Evolutionary conservation across 92 coral and sea anemone species (phyloP).

Genomic region (Galaxea fascicularis): DNA sequence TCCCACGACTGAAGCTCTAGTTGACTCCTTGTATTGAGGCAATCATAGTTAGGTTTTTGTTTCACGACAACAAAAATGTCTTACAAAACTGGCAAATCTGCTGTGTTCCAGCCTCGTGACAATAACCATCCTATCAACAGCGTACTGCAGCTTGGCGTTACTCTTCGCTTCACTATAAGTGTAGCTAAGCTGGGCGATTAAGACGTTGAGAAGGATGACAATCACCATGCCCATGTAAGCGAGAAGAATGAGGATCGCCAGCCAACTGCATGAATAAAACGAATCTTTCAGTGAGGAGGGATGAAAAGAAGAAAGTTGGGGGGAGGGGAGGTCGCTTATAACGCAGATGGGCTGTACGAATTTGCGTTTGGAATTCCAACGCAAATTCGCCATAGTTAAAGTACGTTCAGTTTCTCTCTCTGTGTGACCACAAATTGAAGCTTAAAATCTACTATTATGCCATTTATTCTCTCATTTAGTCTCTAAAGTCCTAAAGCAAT

Average conservation of each 20-base stretch:
- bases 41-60: too few species aligned
- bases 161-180: slow-evolving; percentile 90
- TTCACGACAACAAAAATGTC: slow-evolving; percentile 4
- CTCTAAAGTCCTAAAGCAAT: too few species aligned
- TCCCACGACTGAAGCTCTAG: too few species aligned
- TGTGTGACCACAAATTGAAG: too few species aligned
- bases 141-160: slow-evolving; percentile 87
- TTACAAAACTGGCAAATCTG: slow-evolving; percentile 78
- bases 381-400: too few species aligned
- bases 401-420: too few species aligned
- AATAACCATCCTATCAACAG: slow-evolving; percentile 81
- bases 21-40: too few species aligned
- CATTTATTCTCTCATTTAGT: too few species aligned
- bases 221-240: slow-evolving; percentile 91
- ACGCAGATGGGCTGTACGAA: too few species aligned
- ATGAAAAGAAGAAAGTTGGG: background rate
- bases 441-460: too few species aligned
- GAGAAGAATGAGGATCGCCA: slow-evolving; percentile 76
- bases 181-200: slow-evolving; percentile 87
- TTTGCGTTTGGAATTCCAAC: too few species aligned
- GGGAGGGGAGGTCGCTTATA: too few species aligned
- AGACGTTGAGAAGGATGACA: slow-evolving; percentile 82
- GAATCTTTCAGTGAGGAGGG: background rate
- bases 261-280: slow-evolving; percentile 64
- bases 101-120: slow-evolving; percentile 84